These are phyloP conservation scores for Hylia prasina DNA, from an alignment of 2,113 vertebrate species.

Conservation along the genomic window DNA sequence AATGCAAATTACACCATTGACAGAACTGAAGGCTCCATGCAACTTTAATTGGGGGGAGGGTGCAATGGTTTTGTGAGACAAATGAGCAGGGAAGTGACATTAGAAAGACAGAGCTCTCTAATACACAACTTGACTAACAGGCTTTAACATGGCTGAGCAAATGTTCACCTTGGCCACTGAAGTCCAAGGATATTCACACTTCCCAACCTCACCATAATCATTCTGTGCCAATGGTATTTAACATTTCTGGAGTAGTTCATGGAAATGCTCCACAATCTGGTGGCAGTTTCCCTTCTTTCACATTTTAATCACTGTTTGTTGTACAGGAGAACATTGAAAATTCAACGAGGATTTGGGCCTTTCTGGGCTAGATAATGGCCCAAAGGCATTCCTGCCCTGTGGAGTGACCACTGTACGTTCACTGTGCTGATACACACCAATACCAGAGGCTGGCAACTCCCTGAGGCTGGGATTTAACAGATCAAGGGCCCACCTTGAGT, in stretches of 20 bases:
- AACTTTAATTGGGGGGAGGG: not conserved
- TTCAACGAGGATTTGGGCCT: not conserved
- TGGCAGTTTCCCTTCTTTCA: not conserved
- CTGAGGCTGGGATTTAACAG: not conserved
- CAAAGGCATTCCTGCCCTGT: not conserved
- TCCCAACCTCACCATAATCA: not conserved
- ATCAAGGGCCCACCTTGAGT: not conserved
- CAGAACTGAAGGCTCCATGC: not conserved
- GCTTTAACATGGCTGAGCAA: not conserved
- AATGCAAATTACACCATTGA: conserved; percentile 33
- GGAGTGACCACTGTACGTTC: not conserved
- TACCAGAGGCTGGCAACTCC: not conserved
- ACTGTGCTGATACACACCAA: not conserved
- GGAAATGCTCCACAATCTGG: not conserved
- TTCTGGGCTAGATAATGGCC: not conserved
- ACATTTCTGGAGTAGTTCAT: not conserved
- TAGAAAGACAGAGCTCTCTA: not conserved
- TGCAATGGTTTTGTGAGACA: conserved; percentile 4
- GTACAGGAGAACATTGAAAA: not conserved
- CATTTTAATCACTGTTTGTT: not conserved
- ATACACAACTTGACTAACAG: not conserved
- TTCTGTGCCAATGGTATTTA: not conserved
- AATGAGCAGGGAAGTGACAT: not conserved
- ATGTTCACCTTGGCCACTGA: not conserved
- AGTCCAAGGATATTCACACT: not conserved